phyloP scores from a whole-genome alignment of 2,113 vertebrate genomes.

The Archocentrus centrarchus region DNA sequence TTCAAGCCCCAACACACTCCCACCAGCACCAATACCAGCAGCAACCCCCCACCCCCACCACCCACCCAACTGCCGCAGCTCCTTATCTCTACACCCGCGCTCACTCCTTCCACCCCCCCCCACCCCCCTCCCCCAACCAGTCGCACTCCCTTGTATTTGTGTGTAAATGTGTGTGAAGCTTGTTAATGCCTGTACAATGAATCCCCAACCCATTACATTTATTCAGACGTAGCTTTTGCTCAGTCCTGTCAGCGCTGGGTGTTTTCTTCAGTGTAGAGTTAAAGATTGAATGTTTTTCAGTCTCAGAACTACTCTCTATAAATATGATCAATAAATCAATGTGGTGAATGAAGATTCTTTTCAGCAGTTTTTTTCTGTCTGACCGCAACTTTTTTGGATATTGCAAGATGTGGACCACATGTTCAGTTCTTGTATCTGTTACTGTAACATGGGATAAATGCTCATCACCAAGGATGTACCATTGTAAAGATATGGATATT shows the following conservation, averaged over 20 bases:
- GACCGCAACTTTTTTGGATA: neutral
- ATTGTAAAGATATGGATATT: neutral
- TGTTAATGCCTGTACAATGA: conserved; percentile 41
- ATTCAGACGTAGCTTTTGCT: conserved; percentile 4
- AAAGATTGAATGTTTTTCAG: neutral
- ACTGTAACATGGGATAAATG: neutral
- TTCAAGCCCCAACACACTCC: conserved; percentile 58
- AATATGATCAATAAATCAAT: neutral
- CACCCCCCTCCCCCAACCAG: conserved; percentile 24
- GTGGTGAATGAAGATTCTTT: neutral
- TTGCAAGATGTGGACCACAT: neutral
- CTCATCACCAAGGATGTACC: neutral
- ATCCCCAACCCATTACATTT: neutral
- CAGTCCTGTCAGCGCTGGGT: neutral
- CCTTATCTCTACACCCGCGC: conserved; percentile 74
- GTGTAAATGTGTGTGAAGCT: conserved; percentile 35
- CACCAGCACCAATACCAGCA: conserved; percentile 50
- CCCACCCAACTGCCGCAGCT: conserved; percentile 70
- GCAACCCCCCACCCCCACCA: conserved; percentile 1
- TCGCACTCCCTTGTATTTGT: conserved; percentile 44
- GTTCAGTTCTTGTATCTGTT: neutral
- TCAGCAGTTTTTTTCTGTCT: neutral
- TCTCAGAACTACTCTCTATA: neutral
- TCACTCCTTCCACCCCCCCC: conserved; percentile 49
- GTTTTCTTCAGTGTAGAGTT: neutral